phyloP scores from a whole-genome alignment of 2,113 vertebrate genomes.

The Meriones unguiculatus region DNA sequence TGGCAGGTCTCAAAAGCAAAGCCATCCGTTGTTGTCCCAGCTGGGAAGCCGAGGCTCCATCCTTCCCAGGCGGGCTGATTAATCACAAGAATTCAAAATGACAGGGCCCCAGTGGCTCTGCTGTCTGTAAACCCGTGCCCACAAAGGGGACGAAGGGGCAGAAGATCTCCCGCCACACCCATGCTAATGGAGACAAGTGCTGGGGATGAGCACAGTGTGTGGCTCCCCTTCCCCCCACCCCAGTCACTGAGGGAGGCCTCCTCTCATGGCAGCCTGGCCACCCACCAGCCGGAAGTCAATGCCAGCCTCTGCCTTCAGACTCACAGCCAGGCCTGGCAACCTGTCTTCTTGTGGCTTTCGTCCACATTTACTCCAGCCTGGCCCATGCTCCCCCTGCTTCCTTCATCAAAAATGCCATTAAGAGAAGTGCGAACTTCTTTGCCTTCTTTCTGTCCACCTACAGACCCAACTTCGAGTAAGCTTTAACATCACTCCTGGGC shows the following conservation, averaged over 20 bases:
- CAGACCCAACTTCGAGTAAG: conserved; percentile 56
- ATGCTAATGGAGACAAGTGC: background rate
- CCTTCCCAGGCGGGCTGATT: background rate
- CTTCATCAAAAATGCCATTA: conserved; percentile 51
- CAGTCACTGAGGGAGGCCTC: background rate
- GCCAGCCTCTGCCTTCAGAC: background rate
- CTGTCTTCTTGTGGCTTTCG: background rate
- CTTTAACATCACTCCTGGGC: conserved; percentile 55
- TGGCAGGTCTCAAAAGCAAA: conserved; percentile 47
- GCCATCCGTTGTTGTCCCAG: conserved; percentile 31
- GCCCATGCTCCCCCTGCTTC: background rate
- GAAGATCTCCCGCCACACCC: background rate
- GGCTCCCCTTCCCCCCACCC: background rate
- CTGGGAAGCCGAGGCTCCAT: background rate
- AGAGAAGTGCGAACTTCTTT: conserved; percentile 9
- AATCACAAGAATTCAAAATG: conserved; percentile 43
- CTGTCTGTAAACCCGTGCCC: background rate
- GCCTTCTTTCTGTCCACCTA: conserved; percentile 46
- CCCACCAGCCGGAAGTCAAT: background rate
- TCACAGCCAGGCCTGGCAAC: background rate
- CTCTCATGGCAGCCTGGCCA: background rate
- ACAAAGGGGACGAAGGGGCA: fast-evolving
- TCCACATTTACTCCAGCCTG: background rate
- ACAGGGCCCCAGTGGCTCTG: background rate
- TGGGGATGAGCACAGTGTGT: background rate